Percentiles rank a stretch among this genome's conserved stretches.
These are phyloP conservation scores for Brachynemurus nebulosus DNA, from an alignment of 2,888 invertebrate species.

Conservation along the genomic window DNA sequence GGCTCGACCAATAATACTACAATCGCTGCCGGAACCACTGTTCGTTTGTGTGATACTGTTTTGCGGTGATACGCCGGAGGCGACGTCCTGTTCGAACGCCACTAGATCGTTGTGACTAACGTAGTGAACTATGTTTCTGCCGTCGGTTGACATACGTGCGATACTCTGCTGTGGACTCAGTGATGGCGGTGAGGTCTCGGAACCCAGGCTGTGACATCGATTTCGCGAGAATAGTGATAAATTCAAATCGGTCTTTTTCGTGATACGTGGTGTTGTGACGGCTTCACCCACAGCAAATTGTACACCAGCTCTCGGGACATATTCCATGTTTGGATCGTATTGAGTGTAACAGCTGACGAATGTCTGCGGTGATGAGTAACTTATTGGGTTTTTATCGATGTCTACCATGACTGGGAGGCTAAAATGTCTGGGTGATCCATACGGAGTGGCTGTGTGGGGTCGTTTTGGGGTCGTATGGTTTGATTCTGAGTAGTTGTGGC, in stretches of 20 bases:
- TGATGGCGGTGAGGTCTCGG: conserved; percentile 33
- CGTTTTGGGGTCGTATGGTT: conserved; percentile 10
- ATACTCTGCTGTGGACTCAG: conserved; percentile 41
- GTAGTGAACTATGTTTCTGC: conserved; percentile 44
- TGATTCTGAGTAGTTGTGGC: conserved; percentile 16
- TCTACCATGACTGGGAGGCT: conserved; percentile 54
- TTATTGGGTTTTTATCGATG: conserved; percentile 31
- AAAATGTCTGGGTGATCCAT: conserved; percentile 46
- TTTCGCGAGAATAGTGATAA: conserved; percentile 27
- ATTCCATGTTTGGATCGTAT: conserved; percentile 33
- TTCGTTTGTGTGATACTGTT: conserved; percentile 34
- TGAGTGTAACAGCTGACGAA: conserved; percentile 25
- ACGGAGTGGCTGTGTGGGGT: conserved; percentile 6
- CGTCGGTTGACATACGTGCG: conserved; percentile 22
- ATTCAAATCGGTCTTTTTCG: conserved; percentile 20
- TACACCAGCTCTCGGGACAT: conserved; percentile 21
- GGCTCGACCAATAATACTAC: conserved; percentile 38
- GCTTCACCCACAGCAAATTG: conserved; percentile 53
- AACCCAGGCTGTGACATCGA: conserved; percentile 55
- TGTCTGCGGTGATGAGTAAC: conserved; percentile 31
- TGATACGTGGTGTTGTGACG: conserved; percentile 32
- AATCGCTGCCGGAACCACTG: conserved; percentile 39
- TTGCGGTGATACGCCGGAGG: conserved; percentile 29
- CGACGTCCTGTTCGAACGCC: conserved; percentile 40
- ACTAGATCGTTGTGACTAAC: conserved; percentile 60